Evolutionary conservation across 1,140 invertebrate genomes (phyloP).

Genomic region (Drosophila teissieri): DNA sequence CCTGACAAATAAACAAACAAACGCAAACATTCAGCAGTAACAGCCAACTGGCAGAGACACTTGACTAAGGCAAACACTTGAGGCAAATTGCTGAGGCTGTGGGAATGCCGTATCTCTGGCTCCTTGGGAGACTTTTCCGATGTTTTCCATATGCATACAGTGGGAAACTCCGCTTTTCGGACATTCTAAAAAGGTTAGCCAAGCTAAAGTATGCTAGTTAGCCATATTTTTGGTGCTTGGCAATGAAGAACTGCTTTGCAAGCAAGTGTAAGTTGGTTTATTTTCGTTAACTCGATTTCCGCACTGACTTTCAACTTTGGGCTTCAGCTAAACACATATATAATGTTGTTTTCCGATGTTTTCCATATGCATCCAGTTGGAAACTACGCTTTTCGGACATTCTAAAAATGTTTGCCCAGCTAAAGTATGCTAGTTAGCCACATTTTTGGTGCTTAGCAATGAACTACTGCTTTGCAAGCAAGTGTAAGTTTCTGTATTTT

Average conservation of each 20-base stretch:
- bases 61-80: constrained; percentile 40
- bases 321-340: neutral
- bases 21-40: constrained; percentile 23
- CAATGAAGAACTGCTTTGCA: neutral
- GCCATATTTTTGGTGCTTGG: too few relatives aligned
- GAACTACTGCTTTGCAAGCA: neutral
- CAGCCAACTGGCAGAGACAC: constrained; percentile 23
- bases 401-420: too few relatives aligned
- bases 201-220: too few relatives aligned
- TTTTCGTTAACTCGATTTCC: constrained; percentile 1
- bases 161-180: too few relatives aligned
- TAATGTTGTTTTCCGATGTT: neutral
- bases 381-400: too few relatives aligned
- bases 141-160: neutral
- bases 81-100: constrained; percentile 24
- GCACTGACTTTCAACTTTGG: constrained; percentile 29
- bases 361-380: neutral
- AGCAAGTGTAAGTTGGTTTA: neutral
- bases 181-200: too few relatives aligned
- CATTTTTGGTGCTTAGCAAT: neutral
- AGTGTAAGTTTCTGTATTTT: neutral
- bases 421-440: too few relatives aligned
- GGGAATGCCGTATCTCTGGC: neutral
- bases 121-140: neutral
- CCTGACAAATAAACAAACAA: constrained; percentile 33